Conservation (phyloP, 2,888 invertebrate genomes). For the Exephanes ischioxanthus region DNA sequence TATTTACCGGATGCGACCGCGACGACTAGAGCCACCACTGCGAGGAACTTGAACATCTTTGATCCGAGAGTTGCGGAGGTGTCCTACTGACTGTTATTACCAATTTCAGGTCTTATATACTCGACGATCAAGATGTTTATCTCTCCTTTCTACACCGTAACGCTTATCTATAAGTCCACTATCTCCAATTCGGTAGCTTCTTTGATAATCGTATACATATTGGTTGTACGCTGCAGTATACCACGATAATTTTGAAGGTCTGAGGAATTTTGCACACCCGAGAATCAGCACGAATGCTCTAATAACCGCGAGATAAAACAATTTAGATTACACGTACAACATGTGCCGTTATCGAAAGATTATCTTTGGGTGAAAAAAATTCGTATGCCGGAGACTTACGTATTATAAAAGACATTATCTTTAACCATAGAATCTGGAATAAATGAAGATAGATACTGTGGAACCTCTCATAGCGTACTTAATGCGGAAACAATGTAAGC, state of each 20-base stretch:
- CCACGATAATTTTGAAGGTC: background rate
- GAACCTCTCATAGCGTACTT: too few relatives aligned
- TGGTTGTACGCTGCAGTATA: background rate
- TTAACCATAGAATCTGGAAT: too few relatives aligned
- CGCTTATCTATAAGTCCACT: background rate
- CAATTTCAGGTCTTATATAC: conserved; percentile 11
- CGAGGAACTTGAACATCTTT: conserved; percentile 31
- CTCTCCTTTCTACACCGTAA: background rate
- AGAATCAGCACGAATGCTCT: background rate
- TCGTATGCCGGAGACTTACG: background rate
- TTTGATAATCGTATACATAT: background rate
- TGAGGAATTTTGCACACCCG: background rate
- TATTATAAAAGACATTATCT: background rate
- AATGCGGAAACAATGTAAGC: too few relatives aligned
- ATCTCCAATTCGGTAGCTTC: background rate
- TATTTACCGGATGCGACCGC: conserved; percentile 16
- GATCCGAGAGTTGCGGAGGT: background rate
- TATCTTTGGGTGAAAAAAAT: background rate
- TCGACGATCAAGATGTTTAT: background rate
- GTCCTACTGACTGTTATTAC: background rate
- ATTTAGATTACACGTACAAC: background rate
- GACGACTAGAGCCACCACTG: background rate
- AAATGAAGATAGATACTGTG: too few relatives aligned
- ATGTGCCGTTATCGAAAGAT: background rate
- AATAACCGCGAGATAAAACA: background rate